Evolutionary conservation across 2,888 invertebrate species (phyloP), one percentile per base, ranked within the genome.

Genomic region (Plutella xylostella): DNA sequence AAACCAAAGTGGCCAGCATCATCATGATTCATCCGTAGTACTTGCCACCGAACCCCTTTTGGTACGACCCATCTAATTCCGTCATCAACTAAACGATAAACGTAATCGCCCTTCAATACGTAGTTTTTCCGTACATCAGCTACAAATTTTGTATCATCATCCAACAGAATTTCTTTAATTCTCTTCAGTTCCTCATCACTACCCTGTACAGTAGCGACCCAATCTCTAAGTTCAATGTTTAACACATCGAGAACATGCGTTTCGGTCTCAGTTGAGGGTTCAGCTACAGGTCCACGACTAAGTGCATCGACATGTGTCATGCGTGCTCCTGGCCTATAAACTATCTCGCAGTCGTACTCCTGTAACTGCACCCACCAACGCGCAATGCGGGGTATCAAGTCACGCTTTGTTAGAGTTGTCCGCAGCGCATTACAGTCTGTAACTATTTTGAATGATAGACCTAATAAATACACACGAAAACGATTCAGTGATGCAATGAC

Each of bases 1-100:
- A 51, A 34, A n/a, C 46, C 48, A 43, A 52, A 52, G 40, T 57
- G 53, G 15, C 58, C 53, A 20, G 37, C 14, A 43, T 49, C 30
- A 45, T 55, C 55, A 46, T 61, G 53, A 34, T 44, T 48, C 19
- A 38, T 31, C 47, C 45, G 42, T 4, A 50, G 34, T 1, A 55
- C 47, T 45, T 51, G 54, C 53, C 43, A 52, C 7, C 45, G 37
- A 19, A 41, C 48, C n/a, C 21, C 45, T 48, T 53, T 53, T 14
- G 53, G 52, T 28, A 56, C 48, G 48, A 51, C 35, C 56, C 56
- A 18, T 44, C 51, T 33, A 34, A 34, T 20, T 2, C 17, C 28
- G 6, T 44, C 25, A 11, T 25, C 35, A 12, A 43, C 22, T 3
- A 43, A 35, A 12, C 35, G 19, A 22, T 42, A 31, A 19, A 31